Evolutionary conservation across 2,797 vertebrate genomes (phyloP), one percentile per base, ranked within the genome.

Genomic region (Paguma larvata): DNA sequence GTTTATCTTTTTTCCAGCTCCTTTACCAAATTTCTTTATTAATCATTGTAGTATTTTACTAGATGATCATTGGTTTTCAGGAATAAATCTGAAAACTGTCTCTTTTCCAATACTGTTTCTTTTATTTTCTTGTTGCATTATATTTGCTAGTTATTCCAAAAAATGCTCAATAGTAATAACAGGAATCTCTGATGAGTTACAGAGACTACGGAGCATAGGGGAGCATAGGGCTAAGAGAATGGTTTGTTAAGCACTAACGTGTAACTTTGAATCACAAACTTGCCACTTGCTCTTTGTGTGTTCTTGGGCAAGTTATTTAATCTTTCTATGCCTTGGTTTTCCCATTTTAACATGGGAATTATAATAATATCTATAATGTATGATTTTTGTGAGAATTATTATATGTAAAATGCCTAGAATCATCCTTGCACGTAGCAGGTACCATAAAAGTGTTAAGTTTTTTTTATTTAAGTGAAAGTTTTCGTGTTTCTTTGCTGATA

Each of bases 381-480:
- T 21, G 19, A 85, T 68, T 87, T 84, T 80, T 51, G 21, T 62
- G 83, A 95, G 83, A 91, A 93, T 73, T 78, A 44, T 67, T 63
- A 27, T 48, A 72, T 72, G 4, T 79, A 27, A 78, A 87, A 8
- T 92, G 41, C 25, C 44, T 89, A 86, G 19, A 21, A 41, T 2
- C 15, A 48, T 59, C 3, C 15, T 21, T 34, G 13, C 15, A 78
- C 8, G 68, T 2, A 73, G 4, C n/a, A 80, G 86, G 6, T 18
- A 67, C 25, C 53, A n/a, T 21, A 85, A n/a, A 97, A 86, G 10
- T 65, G 16, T 23, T 67, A 18, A 4, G 15, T 83, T 46, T 53
- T 91, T 79, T 85, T 89, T 70, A 51, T 73, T 94, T 94, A 85
- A 68, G 46, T 38, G 5, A 59, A 95, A 87, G 5, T 38, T 56